Conservation (phyloP, 2,888 invertebrate species). For the Sturmia bella region DNA sequence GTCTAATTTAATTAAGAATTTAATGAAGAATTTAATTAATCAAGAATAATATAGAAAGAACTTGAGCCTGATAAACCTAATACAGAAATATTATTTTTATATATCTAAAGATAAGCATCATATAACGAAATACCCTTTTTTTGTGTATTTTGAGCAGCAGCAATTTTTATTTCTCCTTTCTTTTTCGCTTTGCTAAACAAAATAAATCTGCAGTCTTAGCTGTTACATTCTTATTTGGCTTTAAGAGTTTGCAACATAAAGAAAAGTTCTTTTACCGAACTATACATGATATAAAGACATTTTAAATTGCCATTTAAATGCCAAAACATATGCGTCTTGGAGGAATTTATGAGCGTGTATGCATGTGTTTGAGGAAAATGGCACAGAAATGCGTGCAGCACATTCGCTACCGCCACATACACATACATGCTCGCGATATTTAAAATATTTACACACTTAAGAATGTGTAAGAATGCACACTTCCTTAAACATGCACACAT, state of each 20-base stretch:
- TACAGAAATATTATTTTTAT: too few species aligned
- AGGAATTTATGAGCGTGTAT: conserved; percentile 5
- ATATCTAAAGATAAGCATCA: too few species aligned
- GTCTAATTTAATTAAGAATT: too few species aligned
- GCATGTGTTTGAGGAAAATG: neutral
- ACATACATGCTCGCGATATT: neutral
- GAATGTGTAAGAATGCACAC: too few species aligned
- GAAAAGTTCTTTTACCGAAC: conserved; percentile 19
- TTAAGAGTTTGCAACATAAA: conserved; percentile 22
- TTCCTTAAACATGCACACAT: neutral
- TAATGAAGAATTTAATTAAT: too few species aligned
- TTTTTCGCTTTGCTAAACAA: neutral
- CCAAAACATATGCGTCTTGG: conserved; percentile 65
- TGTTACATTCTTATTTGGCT: conserved; percentile 12
- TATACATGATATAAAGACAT: conserved; percentile 53
- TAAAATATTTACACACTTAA: conserved; percentile 15
- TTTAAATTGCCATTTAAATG: conserved; percentile 69
- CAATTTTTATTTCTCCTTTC: neutral
- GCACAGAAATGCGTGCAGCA: neutral
- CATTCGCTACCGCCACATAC: neutral
- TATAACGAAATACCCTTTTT: neutral
- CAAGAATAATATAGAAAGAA: too few species aligned
- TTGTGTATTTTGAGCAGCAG: neutral
- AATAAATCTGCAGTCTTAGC: conserved; percentile 2
- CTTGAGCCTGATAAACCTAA: too few species aligned